Evolutionary conservation across 2,888 invertebrate species (phyloP).

Genomic region (Drosophila lutescens): DNA sequence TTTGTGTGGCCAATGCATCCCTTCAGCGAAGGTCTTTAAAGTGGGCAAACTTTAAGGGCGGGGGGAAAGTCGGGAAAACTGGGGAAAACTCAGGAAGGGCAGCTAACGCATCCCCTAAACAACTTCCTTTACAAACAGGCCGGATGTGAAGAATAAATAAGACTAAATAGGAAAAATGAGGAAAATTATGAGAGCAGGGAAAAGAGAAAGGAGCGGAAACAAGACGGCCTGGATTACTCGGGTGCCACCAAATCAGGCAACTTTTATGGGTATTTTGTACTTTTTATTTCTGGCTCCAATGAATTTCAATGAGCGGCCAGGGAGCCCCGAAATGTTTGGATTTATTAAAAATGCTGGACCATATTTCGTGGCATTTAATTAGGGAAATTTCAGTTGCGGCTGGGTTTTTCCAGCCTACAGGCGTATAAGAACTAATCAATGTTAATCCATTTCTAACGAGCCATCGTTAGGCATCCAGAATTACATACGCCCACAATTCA

Average conservation of each 20-base stretch:
- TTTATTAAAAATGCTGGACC: constrained; percentile 57
- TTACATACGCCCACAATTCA: constrained; percentile 19
- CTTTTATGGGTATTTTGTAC: constrained; percentile 31
- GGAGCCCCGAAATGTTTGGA: constrained; percentile 40
- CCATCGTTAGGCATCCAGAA: constrained; percentile 55
- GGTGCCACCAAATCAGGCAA: constrained; percentile 30
- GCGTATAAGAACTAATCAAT: constrained; percentile 65
- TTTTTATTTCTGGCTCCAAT: constrained; percentile 42
- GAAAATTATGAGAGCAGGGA: constrained; percentile 44
- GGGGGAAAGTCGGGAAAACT: neutral
- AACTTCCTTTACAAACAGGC: constrained; percentile 68
- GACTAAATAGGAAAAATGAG: constrained; percentile 61
- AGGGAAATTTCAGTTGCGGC: constrained; percentile 27
- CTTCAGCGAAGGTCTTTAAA: constrained; percentile 9
- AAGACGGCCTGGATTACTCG: constrained; percentile 25
- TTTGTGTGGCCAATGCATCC: constrained; percentile 24
- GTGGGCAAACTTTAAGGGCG: constrained; percentile 1
- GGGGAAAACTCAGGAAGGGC: constrained; percentile 7
- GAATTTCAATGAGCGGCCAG: constrained; percentile 64
- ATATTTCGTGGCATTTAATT: constrained; percentile 59
- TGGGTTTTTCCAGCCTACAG: constrained; percentile 1
- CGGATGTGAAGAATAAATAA: constrained; percentile 69
- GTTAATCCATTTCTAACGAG: constrained; percentile 78
- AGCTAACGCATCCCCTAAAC: constrained; percentile 31
- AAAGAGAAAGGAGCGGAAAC: constrained; percentile 14